Evolutionary conservation across 2,888 invertebrate species (phyloP), one percentile per base, ranked within the genome.

Genomic region (Lobophora halterata): DNA sequence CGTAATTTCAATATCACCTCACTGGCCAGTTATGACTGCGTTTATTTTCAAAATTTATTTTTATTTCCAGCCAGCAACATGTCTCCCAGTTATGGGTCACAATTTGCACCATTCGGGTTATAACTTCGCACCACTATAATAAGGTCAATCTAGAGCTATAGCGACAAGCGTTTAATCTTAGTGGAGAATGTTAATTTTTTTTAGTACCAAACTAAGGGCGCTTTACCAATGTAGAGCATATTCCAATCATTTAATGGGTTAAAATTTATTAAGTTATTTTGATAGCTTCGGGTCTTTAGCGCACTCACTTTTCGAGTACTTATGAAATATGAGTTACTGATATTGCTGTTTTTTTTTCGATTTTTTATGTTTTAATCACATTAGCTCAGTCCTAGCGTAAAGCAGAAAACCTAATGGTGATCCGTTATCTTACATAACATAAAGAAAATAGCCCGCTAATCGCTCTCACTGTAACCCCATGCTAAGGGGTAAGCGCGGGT

Each of bases 61-160:
- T 68, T 63, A 67, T 60, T 59, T 59, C 45, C 59, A 61, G 66
- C 59, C 61, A 70, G 68, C 72, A 71, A 76, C 76, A 74, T 79
- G 76, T 79, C 71, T 66, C 64, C 58, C 65, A 71, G 74, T 82
- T 80, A 80, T 77, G 81, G 83, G 81, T 80, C 80, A 82, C 85
- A 83, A 81, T 86, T 83, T 79, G 79, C 82, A 79, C 79, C 79
- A 71, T 78, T 79, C 76, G 77, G 79, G 79, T 73, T 78, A 77
- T 78, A 73, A 75, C 71, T 74, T 70, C 63, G 64, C 72, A 67
- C 59, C 53, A 61, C 59, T 43, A 49, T 60, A 49, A 41, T 33
- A 52, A 50, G 61, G 32, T 46, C 27, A 4, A 55, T 46, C 19
- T 26, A 36, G 16, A 51, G 28, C 55, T 42, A 8, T 1, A 40